Conservation (phyloP, 2,888 invertebrate genomes). For the Stenurella melanura region DNA sequence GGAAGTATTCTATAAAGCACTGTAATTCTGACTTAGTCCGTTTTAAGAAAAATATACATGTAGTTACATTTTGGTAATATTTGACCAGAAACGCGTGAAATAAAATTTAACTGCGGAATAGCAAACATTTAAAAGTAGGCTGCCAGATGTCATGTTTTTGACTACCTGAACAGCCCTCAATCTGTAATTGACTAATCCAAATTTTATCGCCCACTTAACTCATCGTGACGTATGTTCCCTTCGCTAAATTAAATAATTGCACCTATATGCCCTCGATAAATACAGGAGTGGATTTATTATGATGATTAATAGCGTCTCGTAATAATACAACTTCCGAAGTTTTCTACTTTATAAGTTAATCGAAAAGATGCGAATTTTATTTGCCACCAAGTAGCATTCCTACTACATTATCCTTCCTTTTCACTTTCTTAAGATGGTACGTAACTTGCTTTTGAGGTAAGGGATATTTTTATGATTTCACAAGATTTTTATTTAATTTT, state of each 20-base stretch:
- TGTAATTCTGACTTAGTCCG: too few relatives aligned
- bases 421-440: too few relatives aligned
- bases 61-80: too few relatives aligned
- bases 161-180: not conserved
- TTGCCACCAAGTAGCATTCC: too few relatives aligned
- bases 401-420: too few relatives aligned
- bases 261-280: conserved; percentile 2
- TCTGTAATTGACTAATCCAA: not conserved
- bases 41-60: too few relatives aligned
- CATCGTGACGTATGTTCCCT: not conserved
- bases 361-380: too few relatives aligned
- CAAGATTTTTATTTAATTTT: too few relatives aligned
- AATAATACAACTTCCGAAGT: not conserved
- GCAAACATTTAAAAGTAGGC: not conserved
- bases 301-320: not conserved
- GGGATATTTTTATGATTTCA: too few relatives aligned
- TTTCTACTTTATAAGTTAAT: not conserved
- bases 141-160: not conserved
- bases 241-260: conserved; percentile 7
- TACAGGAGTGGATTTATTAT: not conserved
- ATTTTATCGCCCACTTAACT: not conserved
- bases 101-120: not conserved
- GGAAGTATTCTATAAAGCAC: too few relatives aligned
- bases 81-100: not conserved
- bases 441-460: too few relatives aligned